Evolutionary conservation across 2,797 vertebrate genomes (phyloP), one percentile per base, ranked within the genome.

Genomic region (Tokudaia muenninki): DNA sequence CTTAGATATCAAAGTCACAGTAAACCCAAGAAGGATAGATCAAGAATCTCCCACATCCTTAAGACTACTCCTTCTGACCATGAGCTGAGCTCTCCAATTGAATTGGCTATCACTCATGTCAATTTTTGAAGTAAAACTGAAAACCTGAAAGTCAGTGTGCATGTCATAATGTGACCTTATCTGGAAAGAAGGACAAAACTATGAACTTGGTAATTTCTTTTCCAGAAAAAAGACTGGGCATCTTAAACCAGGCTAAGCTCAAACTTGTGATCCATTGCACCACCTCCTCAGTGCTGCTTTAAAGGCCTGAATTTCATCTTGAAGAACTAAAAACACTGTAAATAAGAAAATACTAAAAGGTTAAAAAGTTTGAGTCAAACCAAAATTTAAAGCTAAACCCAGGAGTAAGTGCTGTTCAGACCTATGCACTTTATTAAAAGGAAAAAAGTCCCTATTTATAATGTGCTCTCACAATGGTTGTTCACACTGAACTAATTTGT

Each of bases 381-480:
- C 6, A 31, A 74, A 87, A 37, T 87, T 29, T 57, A 55, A n/a
- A 57, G 4, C 10, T 24, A 57, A 57, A 24, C 34, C 5, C n/a
- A 74, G 50, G 13, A 74, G 50, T 12, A 57, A 87, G 72, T 57
- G n/a, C n/a, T 57, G n/a, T 57, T 57, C n/a, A 37, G 67, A 8
- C 17, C 19, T 86, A 19, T 13, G 6, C 31, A 86, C 22, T 67
- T 50, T 61, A 50, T 50, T 50, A 21, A 67, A 34, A 12, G 44
- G 11, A 6, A 16, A 50, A 16, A 29, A 61, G 59, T 29, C 3
- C 16, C 44, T n/a, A 50, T 50, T 31, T 24, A 6, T 41, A 31
- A 16, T 41, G 1, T 55, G 17, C 12, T 34, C 52, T n/a, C 14
- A 0, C 57, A 5, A 0, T 22, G 16, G 2, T 52, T 52, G 31